Percentiles rank a stretch among this genome's conserved stretches.
Evolutionary conservation across 2,797 vertebrate species (phyloP).

Genomic region (Poecile montanus): DNA sequence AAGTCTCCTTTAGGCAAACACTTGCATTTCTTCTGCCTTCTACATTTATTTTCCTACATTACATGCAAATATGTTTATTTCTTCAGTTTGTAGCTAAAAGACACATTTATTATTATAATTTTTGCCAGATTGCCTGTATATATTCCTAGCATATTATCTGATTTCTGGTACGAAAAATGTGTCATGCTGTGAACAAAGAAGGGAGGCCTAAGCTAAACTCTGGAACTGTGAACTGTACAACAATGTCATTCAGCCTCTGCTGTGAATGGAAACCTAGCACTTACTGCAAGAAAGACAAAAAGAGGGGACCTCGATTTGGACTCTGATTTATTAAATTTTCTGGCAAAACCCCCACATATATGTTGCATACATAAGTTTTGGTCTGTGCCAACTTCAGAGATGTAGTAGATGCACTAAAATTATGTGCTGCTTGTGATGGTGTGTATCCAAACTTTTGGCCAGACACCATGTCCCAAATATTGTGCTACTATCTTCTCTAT

Average conservation of each 20-base stretch:
- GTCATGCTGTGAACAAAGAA: background rate
- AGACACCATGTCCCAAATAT: background rate
- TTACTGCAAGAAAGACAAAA: background rate
- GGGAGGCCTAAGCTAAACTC: background rate
- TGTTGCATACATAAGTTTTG: background rate
- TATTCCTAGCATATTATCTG: background rate
- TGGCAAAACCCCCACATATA: background rate
- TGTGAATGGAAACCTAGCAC: background rate
- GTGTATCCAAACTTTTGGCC: background rate
- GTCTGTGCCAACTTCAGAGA: background rate
- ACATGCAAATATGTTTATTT: background rate
- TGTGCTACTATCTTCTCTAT: background rate
- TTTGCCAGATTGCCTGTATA: background rate
- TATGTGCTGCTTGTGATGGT: fast-evolving
- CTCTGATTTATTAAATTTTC: background rate
- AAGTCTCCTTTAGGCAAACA: background rate
- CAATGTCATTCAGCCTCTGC: background rate
- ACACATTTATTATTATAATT: background rate
- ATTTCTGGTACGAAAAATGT: background rate
- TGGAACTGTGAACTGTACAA: background rate
- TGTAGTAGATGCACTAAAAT: background rate
- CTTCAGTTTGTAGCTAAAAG: background rate
- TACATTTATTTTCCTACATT: background rate
- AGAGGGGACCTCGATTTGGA: background rate
- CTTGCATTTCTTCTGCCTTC: background rate